A percentile compares a stretch with the other conserved stretches of the same genome.
These are phyloP conservation scores for Zosterops lateralis DNA, from an alignment of 2,113 vertebrate species.

Conservation along the genomic window DNA sequence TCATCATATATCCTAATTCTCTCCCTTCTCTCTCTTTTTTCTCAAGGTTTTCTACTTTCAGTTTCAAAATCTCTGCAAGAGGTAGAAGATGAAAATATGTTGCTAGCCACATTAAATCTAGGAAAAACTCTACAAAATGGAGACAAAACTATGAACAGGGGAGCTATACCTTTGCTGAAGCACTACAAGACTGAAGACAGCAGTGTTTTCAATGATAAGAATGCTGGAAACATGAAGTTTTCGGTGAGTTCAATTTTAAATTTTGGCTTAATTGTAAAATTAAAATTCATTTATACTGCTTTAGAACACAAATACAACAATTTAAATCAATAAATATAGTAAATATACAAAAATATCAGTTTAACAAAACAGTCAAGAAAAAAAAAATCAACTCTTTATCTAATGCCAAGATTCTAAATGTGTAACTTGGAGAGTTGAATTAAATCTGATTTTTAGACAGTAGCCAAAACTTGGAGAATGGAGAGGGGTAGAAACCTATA, in stretches of 20 bases:
- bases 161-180: conserved; percentile 57
- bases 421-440: not conserved
- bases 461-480: not conserved
- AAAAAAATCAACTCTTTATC: not conserved
- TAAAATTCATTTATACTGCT: not conserved
- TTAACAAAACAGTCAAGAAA: not conserved
- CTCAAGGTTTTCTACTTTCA: conserved; percentile 74
- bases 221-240: conserved; percentile 73
- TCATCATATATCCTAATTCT: conserved; percentile 75
- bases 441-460: not conserved
- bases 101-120: conserved; percentile 70
- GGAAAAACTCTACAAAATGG: conserved; percentile 68
- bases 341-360: not conserved
- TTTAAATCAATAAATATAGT: not conserved
- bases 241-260: conserved; percentile 10
- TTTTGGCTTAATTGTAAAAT: not conserved
- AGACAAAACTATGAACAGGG: conserved; percentile 51
- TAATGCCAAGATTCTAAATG: not conserved
- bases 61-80: conserved; percentile 74
- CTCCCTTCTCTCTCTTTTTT: conserved; percentile 80
- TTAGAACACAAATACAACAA: not conserved
- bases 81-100: conserved; percentile 67
- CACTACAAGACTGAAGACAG: conserved; percentile 70
- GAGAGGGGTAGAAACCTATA: fast-evolving
- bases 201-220: conserved; percentile 65